Percentiles rank a stretch among this genome's conserved stretches.
Conservation (phyloP, 2,888 invertebrate species). For the Trichopria drosophilae region DNA sequence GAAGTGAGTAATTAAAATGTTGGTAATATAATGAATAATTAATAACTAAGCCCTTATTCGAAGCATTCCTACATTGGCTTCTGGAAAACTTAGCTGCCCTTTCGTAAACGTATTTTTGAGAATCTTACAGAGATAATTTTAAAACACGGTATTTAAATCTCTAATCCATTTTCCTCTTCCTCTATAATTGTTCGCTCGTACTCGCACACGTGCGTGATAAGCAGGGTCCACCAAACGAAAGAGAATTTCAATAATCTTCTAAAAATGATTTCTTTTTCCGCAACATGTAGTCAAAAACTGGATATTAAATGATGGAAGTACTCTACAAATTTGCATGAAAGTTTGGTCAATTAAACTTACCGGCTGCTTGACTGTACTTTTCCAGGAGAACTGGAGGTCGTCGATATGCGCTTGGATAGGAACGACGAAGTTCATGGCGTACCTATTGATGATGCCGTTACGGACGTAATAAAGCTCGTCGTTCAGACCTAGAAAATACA, state of each 20-base stretch:
- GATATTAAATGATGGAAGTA: slow-evolving; percentile 4
- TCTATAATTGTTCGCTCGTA: too few species aligned
- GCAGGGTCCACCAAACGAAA: too few species aligned
- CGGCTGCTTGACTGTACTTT: slow-evolving; percentile 73
- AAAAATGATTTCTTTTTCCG: background rate
- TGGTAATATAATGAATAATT: too few species aligned
- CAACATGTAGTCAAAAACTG: background rate
- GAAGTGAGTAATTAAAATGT: too few species aligned
- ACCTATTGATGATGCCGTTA: slow-evolving; percentile 81
- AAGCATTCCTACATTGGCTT: too few species aligned
- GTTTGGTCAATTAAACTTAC: slow-evolving; percentile 60
- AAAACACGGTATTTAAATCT: too few species aligned
- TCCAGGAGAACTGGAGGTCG: slow-evolving; percentile 85
- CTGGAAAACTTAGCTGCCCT: too few species aligned
- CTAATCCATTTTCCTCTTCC: too few species aligned
- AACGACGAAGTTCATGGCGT: slow-evolving; percentile 82
- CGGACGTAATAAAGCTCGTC: slow-evolving; percentile 82
- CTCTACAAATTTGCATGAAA: slow-evolving; percentile 5
- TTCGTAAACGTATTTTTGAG: too few species aligned
- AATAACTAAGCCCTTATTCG: too few species aligned
- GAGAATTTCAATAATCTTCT: background rate
- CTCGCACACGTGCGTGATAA: too few species aligned
- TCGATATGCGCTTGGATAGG: slow-evolving; percentile 78
- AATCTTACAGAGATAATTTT: too few species aligned
- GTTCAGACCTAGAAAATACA: slow-evolving; percentile 66